A percentile compares a stretch with the other conserved stretches of the same genome.
Conservation (phyloP, 2,113 vertebrate species). For the Psilopogon haemacephalus region DNA sequence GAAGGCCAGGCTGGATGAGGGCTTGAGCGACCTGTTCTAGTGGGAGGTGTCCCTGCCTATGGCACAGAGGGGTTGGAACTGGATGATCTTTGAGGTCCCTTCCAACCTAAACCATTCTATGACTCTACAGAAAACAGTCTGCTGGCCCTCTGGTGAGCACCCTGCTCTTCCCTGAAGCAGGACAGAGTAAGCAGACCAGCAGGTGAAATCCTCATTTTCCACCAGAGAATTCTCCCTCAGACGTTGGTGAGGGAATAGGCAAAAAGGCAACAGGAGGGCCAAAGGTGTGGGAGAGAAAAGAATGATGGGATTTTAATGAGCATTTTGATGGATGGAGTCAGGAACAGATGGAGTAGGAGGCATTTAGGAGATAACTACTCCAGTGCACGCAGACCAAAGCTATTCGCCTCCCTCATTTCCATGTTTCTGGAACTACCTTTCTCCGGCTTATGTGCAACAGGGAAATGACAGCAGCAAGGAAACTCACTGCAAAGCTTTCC, state of each 20-base stretch:
- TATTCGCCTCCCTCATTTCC: background rate
- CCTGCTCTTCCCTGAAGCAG: background rate
- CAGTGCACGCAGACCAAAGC: background rate
- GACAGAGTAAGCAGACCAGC: background rate
- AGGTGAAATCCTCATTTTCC: background rate
- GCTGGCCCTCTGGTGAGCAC: background rate
- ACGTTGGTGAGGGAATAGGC: background rate
- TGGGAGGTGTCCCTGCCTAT: no score
- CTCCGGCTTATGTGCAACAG: background rate
- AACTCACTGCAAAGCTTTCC: background rate
- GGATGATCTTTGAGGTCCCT: no score
- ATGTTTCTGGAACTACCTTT: background rate
- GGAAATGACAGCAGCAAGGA: background rate
- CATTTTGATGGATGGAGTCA: background rate
- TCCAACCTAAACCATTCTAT: no score
- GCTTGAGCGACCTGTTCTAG: no score
- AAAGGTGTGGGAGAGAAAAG: slow-evolving; percentile 15
- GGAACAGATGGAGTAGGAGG: background rate
- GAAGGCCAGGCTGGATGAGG: no score
- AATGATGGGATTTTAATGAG: slow-evolving; percentile 5
- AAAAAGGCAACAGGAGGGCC: slow-evolving; percentile 28
- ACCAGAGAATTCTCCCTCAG: background rate
- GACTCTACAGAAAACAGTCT: background rate
- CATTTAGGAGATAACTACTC: background rate
- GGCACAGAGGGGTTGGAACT: no score